Base-by-base conservation (phyloP, 1,140 invertebrate species). In the Lordiphosa mommai region DNA sequence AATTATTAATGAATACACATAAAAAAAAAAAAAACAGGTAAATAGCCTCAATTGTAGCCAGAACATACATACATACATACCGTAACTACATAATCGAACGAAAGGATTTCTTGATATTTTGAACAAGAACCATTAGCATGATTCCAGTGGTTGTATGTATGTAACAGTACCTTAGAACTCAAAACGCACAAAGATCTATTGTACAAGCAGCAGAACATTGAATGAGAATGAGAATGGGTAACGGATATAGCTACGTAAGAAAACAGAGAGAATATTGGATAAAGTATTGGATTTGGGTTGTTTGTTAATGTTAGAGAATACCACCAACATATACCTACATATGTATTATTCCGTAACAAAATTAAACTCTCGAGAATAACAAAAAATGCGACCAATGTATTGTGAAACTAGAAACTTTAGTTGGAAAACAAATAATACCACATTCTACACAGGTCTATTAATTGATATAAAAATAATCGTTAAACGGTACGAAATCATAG, bases 161-260 rank as follows among this genome's bases (percentile, higher is more conserved):
- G 65, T 65, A 61, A 37, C 60, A 38, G 55, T 71, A 76, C 71
- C 56, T 82, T 71, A 76, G 71, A 60, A 76, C 70, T 82, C 47
- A 67, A 27, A 82, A 82, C 76, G 76, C 76, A 80, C 76, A 80
- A 80, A 79, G 63, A 70, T 65, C 53, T 64, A 55, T 67, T 63
- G 60, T 82, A 80, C 57, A 82, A 63, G 20, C 29, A 16, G 55
- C 7, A 30, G 40, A 12, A 29, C 47, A 59, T 34, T 55, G 37
- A 59, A 32, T 55, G 37, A 34, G 23, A 56, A 49, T 37, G 5
- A 41, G 29, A 53, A 41, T 48, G 58, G 16, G 40, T 32, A 32
- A 14, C 2, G 34, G 7, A 40, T 13, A 44, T 29, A 36, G 16
- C 4, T 41, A 6, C 6, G 17, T 12, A 41, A 7, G 23, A 16